Base-by-base conservation (phyloP, 2,888 invertebrate genomes). In the Timandra comae region DNA sequence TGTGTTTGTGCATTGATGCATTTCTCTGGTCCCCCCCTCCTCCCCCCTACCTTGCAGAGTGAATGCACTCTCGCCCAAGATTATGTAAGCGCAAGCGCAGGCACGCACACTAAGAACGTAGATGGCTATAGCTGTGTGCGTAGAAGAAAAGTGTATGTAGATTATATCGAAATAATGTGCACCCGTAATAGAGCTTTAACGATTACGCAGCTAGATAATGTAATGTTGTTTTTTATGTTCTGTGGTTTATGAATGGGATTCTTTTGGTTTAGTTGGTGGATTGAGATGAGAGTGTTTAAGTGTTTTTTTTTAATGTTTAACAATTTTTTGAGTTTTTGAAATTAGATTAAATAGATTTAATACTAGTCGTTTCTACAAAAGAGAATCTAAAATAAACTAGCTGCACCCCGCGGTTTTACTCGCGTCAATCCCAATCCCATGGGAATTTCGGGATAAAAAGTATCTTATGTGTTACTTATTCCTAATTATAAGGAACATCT, bases 1-100 rank as follows among this genome's bases (percentile, higher is more conserved):
- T 48, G 51, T 49, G 54, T 52, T 60, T 61, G 63, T 54, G 72
- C 72, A 70, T 52, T 72, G 70, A 55, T 77, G 77, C 79, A 71
- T 66, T 65, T 56, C 64, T 57, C 66, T 46, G 39, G 38, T 41
- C 49, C 33, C 42, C 54, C 25, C 19, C 39, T 28, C 34, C 42
- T 30, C 41, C 34, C 39, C 39, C 43, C 41, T n/a, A n/a, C n/a
- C n/a, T n/a, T n/a, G n/a, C 56, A 47, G 67, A 78, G 81, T 81
- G 75, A 81, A 81, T 79, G 82, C 81, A 80, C 82, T 80, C 80
- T 76, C 74, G 74, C 68, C 60, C 49, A 44, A 42, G 59, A 69
- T 81, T 81, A 79, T 66, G 73, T 78, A 80, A 81, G 63, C 62
- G 52, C 58, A 51, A 49, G 54, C 61, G 51, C 50, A 51, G 46